Percentiles rank a stretch among this genome's conserved stretches.
phyloP scores from a whole-genome alignment of 2,113 vertebrate species.

The Ammospiza nelsoni region DNA sequence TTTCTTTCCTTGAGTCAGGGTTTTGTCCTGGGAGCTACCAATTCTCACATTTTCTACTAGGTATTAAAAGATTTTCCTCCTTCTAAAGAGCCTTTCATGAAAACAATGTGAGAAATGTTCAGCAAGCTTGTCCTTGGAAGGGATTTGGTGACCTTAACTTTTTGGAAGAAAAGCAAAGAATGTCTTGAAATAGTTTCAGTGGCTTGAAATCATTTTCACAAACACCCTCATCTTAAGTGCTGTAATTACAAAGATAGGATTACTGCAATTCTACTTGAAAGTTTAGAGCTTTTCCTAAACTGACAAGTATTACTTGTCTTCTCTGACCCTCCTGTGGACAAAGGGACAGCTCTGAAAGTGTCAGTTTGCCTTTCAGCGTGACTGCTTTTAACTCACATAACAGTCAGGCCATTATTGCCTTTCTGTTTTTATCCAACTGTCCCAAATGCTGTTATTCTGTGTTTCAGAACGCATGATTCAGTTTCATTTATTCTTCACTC shows the following conservation, averaged over 20 bases:
- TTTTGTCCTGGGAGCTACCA: neutral
- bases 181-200: constrained; percentile 28
- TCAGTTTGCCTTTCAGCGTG: neutral
- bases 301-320: neutral
- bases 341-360: neutral
- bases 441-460: neutral
- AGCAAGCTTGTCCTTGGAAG: neutral
- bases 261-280: constrained; percentile 12
- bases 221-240: neutral
- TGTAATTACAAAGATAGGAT: constrained; percentile 19
- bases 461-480: neutral
- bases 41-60: neutral
- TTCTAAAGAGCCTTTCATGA: neutral
- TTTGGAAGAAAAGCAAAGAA: neutral
- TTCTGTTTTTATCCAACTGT: neutral
- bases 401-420: neutral
- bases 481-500: neutral
- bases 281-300: neutral
- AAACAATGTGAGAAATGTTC: neutral
- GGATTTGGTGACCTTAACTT: neutral
- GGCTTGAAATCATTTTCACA: constrained; percentile 9
- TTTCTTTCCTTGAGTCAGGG: neutral
- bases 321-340: neutral
- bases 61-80: neutral
- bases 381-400: neutral